These are phyloP conservation scores for Diglossa cyanea DNA, from an alignment of 2,797 vertebrate species.

Conservation along the genomic window DNA sequence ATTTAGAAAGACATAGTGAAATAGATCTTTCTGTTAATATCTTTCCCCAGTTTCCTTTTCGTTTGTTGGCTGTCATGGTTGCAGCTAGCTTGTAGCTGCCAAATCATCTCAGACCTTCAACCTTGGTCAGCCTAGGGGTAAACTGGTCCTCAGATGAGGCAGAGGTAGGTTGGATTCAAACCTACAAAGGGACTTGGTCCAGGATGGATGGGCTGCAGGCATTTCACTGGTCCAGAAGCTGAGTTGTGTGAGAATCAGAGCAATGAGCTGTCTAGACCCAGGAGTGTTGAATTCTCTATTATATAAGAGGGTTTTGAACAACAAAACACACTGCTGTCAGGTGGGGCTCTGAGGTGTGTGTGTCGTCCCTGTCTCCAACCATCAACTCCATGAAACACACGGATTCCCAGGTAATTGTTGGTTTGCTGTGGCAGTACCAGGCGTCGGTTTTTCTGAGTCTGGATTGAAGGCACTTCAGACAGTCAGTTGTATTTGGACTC, in stretches of 20 bases:
- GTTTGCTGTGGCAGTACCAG: not conserved
- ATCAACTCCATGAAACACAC: not conserved
- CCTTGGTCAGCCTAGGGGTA: not conserved
- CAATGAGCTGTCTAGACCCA: not conserved
- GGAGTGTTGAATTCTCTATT: not conserved
- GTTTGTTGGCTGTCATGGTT: accelerated
- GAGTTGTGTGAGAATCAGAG: not conserved
- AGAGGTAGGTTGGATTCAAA: not conserved
- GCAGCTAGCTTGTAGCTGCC: not conserved
- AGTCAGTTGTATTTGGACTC: too few species aligned
- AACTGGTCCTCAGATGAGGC: not conserved
- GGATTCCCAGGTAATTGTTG: not conserved
- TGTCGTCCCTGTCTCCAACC: accelerated
- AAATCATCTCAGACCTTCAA: not conserved
- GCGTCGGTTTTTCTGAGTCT: too few species aligned
- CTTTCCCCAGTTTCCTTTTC: not conserved
- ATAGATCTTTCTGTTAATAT: not conserved
- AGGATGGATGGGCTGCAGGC: not conserved
- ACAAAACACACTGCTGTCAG: not conserved
- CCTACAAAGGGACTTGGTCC: not conserved
- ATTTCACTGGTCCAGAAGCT: not conserved
- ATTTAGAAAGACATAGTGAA: not conserved
- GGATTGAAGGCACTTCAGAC: too few species aligned
- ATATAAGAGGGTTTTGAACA: not conserved
- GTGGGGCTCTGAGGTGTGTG: not conserved